Evolutionary conservation across 2,888 invertebrate genomes (phyloP).

Genomic region (Cryptocheilus praepositus): DNA sequence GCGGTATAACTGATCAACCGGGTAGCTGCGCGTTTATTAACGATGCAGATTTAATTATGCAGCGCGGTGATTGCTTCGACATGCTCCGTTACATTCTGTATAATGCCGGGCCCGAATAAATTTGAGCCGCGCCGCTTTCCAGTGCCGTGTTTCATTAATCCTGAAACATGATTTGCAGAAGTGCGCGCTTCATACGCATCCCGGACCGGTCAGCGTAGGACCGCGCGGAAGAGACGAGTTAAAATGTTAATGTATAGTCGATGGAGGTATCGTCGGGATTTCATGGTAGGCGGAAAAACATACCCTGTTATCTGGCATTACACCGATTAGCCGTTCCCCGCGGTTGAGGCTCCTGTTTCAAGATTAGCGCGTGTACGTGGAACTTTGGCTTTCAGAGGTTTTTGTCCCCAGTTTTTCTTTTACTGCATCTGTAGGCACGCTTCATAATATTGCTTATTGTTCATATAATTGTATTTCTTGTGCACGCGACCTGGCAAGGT

Average conservation of each 20-base stretch:
- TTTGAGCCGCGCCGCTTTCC: slow-evolving; percentile 24
- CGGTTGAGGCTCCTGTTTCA: too few species aligned
- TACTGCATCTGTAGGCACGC: too few species aligned
- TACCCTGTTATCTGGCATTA: too few species aligned
- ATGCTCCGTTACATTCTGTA: slow-evolving; percentile 37
- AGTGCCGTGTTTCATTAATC: slow-evolving; percentile 25
- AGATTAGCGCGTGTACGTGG: too few species aligned
- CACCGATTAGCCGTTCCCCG: too few species aligned
- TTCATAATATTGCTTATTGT: too few species aligned
- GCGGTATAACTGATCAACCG: slow-evolving; percentile 22
- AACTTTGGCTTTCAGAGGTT: too few species aligned
- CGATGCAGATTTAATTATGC: slow-evolving; percentile 40
- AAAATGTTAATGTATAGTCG: slow-evolving; percentile 19
- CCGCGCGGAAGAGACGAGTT: background rate
- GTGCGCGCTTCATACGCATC: slow-evolving; percentile 6
- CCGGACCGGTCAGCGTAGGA: background rate
- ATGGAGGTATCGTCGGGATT: background rate
- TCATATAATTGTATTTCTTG: too few species aligned
- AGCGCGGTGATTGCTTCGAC: slow-evolving; percentile 32
- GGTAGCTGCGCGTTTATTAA: slow-evolving; percentile 29
- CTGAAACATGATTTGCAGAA: slow-evolving; percentile 10
- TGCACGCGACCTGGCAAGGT: too few species aligned
- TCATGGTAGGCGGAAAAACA: background rate
- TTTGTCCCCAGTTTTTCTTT: too few species aligned
- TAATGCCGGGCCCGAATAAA: slow-evolving; percentile 33